Percentiles rank a stretch among this genome's conserved stretches.
Conservation (phyloP, 2,888 invertebrate species). For the Pammene fasciana region DNA sequence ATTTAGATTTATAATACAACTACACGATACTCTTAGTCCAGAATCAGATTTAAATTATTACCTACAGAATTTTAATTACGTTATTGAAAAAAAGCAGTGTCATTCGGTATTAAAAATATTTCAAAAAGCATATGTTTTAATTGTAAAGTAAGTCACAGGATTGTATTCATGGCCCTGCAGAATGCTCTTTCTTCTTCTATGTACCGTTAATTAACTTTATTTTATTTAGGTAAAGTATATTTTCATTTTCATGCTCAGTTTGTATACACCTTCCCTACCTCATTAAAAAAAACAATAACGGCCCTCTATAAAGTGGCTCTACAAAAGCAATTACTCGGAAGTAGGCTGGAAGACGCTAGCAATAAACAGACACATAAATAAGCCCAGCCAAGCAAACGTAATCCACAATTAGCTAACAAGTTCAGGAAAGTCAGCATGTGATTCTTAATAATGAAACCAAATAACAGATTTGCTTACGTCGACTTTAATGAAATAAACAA, state of each 20-base stretch:
- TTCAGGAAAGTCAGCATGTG: conserved; percentile 29
- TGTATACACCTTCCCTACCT: conserved; percentile 7
- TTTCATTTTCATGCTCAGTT: neutral
- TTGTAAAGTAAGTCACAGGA: too few species aligned
- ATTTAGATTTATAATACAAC: too few species aligned
- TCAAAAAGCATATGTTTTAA: too few species aligned
- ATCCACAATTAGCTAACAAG: conserved; percentile 50
- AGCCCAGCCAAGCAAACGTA: conserved; percentile 49
- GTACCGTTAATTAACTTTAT: too few species aligned
- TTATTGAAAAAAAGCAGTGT: too few species aligned
- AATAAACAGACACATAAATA: conserved; percentile 57
- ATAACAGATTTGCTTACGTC: conserved; percentile 28
- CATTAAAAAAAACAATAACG: conserved; percentile 31
- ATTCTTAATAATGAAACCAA: conserved; percentile 39
- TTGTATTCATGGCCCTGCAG: too few species aligned
- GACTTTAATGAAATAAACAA: conserved; percentile 30
- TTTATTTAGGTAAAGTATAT: too few species aligned
- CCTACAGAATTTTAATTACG: too few species aligned
- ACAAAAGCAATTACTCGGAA: conserved; percentile 46
- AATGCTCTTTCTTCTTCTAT: too few species aligned
- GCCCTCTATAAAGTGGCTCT: conserved; percentile 42
- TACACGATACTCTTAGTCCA: too few species aligned
- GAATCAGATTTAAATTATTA: too few species aligned
- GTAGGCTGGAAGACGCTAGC: conserved; percentile 43
- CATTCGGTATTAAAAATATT: too few species aligned